Conservation (phyloP, 2,113 vertebrate species). For the Ophiodon elongatus region DNA sequence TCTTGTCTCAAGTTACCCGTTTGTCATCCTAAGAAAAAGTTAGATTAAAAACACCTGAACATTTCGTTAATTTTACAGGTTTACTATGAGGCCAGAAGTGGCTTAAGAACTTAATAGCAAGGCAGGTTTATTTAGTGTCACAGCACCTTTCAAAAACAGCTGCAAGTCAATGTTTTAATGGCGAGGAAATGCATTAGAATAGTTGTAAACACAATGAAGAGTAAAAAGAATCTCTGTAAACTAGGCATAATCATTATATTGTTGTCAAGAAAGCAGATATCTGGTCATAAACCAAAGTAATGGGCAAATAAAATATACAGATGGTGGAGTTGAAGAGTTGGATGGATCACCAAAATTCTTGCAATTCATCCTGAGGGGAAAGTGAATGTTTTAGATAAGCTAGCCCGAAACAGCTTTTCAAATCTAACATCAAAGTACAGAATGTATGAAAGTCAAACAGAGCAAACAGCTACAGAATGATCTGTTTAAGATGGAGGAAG, state of each 20-base stretch:
- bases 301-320: background rate
- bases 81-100: background rate
- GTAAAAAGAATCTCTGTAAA: background rate
- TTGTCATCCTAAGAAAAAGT: background rate
- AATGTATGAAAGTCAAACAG: background rate
- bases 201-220: background rate
- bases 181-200: background rate
- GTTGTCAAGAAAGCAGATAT: background rate
- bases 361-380: background rate
- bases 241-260: background rate
- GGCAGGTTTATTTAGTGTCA: background rate
- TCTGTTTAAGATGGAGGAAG: too few relatives aligned
- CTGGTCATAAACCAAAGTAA: background rate
- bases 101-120: background rate
- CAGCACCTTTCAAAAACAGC: background rate
- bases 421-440: background rate
- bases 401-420: background rate
- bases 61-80: background rate
- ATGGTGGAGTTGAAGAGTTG: background rate
- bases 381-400: background rate
- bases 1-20: too few relatives aligned
- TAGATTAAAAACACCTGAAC: background rate
- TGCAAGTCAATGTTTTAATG: background rate
- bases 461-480: too few relatives aligned
- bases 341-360: background rate